Base-by-base conservation (phyloP, 1,140 invertebrate genomes). In the Microplitis demolitor region DNA sequence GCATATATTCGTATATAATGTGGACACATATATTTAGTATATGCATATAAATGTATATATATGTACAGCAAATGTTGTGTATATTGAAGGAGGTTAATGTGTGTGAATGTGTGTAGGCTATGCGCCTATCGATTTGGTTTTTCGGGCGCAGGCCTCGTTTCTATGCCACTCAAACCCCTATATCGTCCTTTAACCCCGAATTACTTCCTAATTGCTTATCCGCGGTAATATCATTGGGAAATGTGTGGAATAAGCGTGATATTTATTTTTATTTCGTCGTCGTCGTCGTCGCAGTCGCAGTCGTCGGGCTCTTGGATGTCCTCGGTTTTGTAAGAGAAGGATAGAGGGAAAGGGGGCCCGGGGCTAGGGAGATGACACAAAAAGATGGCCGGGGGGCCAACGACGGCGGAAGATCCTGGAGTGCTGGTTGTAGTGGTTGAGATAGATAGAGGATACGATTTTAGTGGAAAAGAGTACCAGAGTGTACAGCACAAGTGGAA, bases 61-160 rank as follows among this genome's bases (percentile, higher is more conserved):
- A 39, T 69, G 71, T 73, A 71, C 71, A 74, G 77, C 53, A 45
- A 45, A 45, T 45, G 11, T 45, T 9, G 39, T 9, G 39, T 6
- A 45, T 45, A 45, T 24, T 24, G 24, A 24, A 24, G 24, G 24
- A 24, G 24, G 24, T 24, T 24, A 24, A 24, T 24, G 24, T 24
- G 39, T 6, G 39, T 3, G 6, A 45, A 45, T 45, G 39, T 45
- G 39, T 45, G 39, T 45, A 63, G 74, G 79, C 80, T 82, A 82
- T 80, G 82, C 82, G 83, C 80, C 81, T 85, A 86, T 86, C 84
- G 85, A 86, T 86, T 85, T 78, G 80, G 78, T 84, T 85, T 84
- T 84, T 85, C 79, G 79, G 82, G 76, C 80, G 81, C 81, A 81
- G 80, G 81, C 79, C 79, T 84, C 80, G 80, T 84, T 85, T 82